Conservation (phyloP, 2,888 invertebrate species). For the Agrilus mali region DNA sequence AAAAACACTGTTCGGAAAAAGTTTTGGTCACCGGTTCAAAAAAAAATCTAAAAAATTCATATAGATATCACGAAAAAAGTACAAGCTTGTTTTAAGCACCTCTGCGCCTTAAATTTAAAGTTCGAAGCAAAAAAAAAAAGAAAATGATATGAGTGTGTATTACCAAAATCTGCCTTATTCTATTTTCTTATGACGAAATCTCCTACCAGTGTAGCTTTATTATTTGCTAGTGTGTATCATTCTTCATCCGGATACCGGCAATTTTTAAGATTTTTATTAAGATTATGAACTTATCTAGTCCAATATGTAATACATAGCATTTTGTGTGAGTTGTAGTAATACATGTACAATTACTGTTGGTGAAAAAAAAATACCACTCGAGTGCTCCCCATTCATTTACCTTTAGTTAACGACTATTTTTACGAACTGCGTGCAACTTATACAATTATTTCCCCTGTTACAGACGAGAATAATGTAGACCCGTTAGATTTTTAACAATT, state of each 20-base stretch:
- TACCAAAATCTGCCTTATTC: constrained; percentile 59
- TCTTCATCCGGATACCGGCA: constrained; percentile 36
- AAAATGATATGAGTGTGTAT: constrained; percentile 42
- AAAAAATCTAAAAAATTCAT: constrained; percentile 26
- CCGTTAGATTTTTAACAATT: constrained; percentile 19
- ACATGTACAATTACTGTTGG: constrained; percentile 41
- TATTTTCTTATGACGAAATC: constrained; percentile 47
- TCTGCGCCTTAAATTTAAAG: constrained; percentile 59
- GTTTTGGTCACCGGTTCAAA: constrained; percentile 46
- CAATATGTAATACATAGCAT: constrained; percentile 40
- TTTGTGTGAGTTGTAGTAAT: constrained; percentile 44
- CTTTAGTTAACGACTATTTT: constrained; percentile 21
- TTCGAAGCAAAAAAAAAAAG: constrained; percentile 36
- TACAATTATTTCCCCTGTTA: constrained; percentile 25
- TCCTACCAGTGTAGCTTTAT: constrained; percentile 39
- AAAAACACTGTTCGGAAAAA: constrained; percentile 35
- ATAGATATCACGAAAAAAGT: constrained; percentile 52
- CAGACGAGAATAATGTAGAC: constrained; percentile 21
- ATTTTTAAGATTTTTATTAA: constrained; percentile 35
- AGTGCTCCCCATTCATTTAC: constrained; percentile 31
- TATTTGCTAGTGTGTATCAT: constrained; percentile 38
- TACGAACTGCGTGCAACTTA: constrained; percentile 23
- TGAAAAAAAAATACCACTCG: constrained; percentile 26
- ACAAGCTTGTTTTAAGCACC: constrained; percentile 62
- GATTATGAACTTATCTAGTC: constrained; percentile 38